Evolutionary conservation across 2,113 vertebrate genomes (phyloP).

Genomic region (Morone chrysops): DNA sequence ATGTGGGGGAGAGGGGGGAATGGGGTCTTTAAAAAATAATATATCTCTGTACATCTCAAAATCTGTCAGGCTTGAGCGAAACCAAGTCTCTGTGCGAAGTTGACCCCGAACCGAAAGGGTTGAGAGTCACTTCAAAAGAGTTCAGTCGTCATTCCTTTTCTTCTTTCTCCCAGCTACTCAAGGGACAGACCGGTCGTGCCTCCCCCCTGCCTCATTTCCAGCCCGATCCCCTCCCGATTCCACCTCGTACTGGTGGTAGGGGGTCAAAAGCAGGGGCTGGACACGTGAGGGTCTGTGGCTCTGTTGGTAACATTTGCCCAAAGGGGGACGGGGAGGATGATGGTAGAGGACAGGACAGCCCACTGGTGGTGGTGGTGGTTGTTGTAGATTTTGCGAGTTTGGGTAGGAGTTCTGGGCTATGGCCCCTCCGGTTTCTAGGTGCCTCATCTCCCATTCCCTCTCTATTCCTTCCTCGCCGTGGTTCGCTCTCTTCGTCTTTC

Average conservation of each 20-base stretch:
- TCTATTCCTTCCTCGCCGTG: constrained; percentile 29
- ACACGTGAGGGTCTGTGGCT: constrained; percentile 59
- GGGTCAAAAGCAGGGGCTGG: constrained; percentile 48
- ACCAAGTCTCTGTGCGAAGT: constrained; percentile 91
- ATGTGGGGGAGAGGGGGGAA: neutral
- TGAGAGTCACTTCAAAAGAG: constrained; percentile 80
- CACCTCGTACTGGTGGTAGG: constrained; percentile 35
- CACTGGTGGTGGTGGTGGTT: constrained; percentile 26
- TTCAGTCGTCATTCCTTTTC: constrained; percentile 78
- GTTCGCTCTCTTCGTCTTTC: constrained; percentile 49
- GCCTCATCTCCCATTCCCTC: constrained; percentile 49
- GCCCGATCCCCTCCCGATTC: constrained; percentile 28
- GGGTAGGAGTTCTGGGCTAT: constrained; percentile 59
- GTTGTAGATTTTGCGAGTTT: constrained; percentile 48
- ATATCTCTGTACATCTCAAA: constrained; percentile 83
- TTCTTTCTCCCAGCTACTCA: constrained; percentile 82
- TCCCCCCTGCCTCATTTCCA: constrained; percentile 64
- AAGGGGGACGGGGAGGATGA: constrained; percentile 44
- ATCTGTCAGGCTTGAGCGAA: constrained; percentile 90
- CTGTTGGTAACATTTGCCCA: constrained; percentile 67
- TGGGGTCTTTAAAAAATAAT: constrained; percentile 76
- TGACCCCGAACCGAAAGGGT: constrained; percentile 83
- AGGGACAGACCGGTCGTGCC: constrained; percentile 44
- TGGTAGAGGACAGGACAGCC: constrained; percentile 63
- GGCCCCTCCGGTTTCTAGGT: constrained; percentile 46